Conservation (phyloP, 2,888 invertebrate species). For the Callyntrura guangdongensis region DNA sequence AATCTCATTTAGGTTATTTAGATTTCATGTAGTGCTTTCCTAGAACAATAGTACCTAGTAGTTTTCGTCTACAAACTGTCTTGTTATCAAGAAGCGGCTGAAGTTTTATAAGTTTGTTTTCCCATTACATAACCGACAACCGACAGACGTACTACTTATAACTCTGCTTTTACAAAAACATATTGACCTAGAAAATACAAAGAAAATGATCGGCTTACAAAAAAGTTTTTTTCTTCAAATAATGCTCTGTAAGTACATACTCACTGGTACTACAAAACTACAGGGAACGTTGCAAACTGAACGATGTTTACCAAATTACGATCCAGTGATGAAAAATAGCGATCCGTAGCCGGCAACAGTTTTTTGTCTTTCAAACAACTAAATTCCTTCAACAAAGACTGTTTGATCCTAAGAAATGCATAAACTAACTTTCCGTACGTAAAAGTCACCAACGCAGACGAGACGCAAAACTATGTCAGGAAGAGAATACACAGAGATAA, state of each 20-base stretch:
- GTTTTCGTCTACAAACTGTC: background rate
- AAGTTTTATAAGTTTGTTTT: background rate
- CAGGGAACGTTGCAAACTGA: background rate
- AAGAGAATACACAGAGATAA: background rate
- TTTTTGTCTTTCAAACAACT: background rate
- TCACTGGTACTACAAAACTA: too few species aligned
- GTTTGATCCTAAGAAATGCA: too few species aligned
- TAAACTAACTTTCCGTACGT: too few species aligned
- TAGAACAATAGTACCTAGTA: background rate
- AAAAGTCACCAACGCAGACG: background rate
- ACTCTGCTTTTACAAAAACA: background rate
- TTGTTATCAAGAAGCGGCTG: background rate
- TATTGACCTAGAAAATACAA: background rate
- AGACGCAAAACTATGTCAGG: background rate
- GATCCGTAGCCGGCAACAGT: background rate
- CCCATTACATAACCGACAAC: background rate
- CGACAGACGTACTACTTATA: background rate
- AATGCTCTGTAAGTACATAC: background rate
- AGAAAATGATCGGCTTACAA: background rate
- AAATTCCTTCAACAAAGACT: too few species aligned
- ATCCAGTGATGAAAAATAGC: too few species aligned
- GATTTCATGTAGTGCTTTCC: background rate
- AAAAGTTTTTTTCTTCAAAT: background rate
- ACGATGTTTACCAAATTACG: too few species aligned
- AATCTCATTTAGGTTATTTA: too few species aligned